Conservation (phyloP, 2,888 invertebrate species). For the Ochropleura leucogaster region DNA sequence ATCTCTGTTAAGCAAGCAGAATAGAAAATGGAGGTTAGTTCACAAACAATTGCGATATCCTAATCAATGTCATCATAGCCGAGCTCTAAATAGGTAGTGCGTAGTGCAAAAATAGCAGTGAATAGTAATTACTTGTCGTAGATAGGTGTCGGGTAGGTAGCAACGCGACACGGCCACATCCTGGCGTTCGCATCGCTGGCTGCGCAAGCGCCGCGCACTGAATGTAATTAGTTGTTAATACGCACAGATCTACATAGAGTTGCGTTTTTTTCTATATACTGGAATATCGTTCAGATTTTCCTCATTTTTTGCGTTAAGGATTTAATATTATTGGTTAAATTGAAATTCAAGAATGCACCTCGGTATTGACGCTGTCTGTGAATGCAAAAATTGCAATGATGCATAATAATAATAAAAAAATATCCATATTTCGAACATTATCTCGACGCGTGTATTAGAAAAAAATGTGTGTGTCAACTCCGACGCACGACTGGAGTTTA, state of each 20-base stretch:
- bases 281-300: slow-evolving; percentile 29
- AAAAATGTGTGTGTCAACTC: too few relatives aligned
- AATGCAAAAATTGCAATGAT: background rate
- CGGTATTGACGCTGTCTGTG: background rate
- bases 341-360: slow-evolving; percentile 13
- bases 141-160: slow-evolving; percentile 60
- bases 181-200: slow-evolving; percentile 66
- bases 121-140: slow-evolving; percentile 43
- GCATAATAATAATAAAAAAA: background rate
- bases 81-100: slow-evolving; percentile 4
- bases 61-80: background rate
- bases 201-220: slow-evolving; percentile 66
- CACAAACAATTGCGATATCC: background rate
- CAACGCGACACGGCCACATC: slow-evolving; percentile 64
- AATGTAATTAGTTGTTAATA: slow-evolving; percentile 68
- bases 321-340: slow-evolving; percentile 9
- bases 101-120: slow-evolving; percentile 40
- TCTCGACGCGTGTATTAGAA: background rate
- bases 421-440: background rate
- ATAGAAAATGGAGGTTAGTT: background rate
- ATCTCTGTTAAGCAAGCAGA: background rate
- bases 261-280: slow-evolving; percentile 43
- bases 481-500: too few relatives aligned
- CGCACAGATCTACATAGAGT: slow-evolving; percentile 55
- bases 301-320: slow-evolving; percentile 18